A percentile compares a stretch with the other conserved stretches of the same genome.
Evolutionary conservation across 2,113 vertebrate genomes (phyloP).

Genomic region (Desmodus rotundus): DNA sequence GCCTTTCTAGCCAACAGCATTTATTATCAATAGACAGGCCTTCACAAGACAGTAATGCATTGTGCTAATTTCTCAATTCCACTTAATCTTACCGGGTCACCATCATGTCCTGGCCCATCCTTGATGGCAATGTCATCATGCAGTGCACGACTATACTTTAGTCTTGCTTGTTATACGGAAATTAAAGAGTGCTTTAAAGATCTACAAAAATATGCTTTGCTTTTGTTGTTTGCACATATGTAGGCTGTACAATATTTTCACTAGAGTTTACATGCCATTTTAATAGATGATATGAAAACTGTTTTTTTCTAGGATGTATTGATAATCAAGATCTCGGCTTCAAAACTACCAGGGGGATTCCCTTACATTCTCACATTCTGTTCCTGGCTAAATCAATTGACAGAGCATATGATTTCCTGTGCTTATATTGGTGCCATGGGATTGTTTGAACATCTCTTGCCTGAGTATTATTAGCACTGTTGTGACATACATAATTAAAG

Average conservation of each 20-base stretch:
- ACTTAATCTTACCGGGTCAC: background rate
- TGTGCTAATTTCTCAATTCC: background rate
- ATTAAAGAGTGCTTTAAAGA: background rate
- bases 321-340: background rate
- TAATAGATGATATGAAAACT: background rate
- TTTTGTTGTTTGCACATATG: background rate
- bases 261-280: background rate
- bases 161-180: background rate
- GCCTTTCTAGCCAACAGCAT: background rate
- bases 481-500: constrained; percentile 2
- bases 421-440: background rate
- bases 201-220: background rate
- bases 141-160: background rate
- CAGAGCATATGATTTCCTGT: background rate
- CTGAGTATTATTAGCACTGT: background rate
- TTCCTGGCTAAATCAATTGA: background rate
- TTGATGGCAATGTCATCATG: background rate
- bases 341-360: background rate
- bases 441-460: background rate
- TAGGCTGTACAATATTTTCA: background rate
- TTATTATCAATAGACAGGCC: background rate
- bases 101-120: background rate
- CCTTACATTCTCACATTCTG: background rate
- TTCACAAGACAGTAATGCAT: background rate
- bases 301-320: background rate